phyloP scores from a whole-genome alignment of 2,113 vertebrate species.

The Ancistrus triradiatus region DNA sequence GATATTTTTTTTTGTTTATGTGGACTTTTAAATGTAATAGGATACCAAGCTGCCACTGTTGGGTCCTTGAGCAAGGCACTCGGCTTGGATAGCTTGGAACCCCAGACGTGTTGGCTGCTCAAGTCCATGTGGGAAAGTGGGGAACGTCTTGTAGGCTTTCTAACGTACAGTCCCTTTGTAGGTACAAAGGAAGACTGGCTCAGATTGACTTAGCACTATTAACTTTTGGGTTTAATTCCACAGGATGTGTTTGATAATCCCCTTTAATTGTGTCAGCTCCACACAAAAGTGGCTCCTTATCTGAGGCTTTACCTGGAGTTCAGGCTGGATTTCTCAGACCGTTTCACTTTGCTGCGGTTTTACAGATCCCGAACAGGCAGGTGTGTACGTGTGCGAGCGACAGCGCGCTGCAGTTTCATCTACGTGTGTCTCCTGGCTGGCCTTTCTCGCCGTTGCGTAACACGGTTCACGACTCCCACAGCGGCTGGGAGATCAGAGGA shows the following conservation, averaged over 20 bases:
- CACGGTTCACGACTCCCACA: constrained; percentile 42
- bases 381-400: constrained; percentile 26
- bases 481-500: constrained; percentile 45
- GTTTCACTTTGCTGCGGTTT: constrained; percentile 42
- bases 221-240: background rate
- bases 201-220: too few relatives aligned
- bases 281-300: constrained; percentile 42
- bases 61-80: constrained; percentile 13
- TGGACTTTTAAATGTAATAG: too few relatives aligned
- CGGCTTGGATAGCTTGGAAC: too few relatives aligned
- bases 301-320: constrained; percentile 45
- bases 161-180: too few relatives aligned
- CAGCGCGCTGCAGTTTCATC: constrained; percentile 16
- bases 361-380: constrained; percentile 25
- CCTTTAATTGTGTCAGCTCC: constrained; percentile 38
- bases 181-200: too few relatives aligned
- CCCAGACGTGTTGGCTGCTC: too few relatives aligned
- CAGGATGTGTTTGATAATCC: constrained; percentile 44
- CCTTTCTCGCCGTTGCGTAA: constrained; percentile 36
- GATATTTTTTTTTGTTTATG: too few relatives aligned
- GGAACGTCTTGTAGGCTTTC: too few relatives aligned
- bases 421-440: constrained; percentile 42
- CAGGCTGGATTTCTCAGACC: constrained; percentile 22
- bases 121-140: too few relatives aligned
- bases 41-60: constrained; percentile 17